Percentiles rank a stretch among this genome's conserved stretches.
These are phyloP conservation scores for Chlorodrepanis virens DNA, from an alignment of 2,113 vertebrate genomes.

Conservation along the genomic window DNA sequence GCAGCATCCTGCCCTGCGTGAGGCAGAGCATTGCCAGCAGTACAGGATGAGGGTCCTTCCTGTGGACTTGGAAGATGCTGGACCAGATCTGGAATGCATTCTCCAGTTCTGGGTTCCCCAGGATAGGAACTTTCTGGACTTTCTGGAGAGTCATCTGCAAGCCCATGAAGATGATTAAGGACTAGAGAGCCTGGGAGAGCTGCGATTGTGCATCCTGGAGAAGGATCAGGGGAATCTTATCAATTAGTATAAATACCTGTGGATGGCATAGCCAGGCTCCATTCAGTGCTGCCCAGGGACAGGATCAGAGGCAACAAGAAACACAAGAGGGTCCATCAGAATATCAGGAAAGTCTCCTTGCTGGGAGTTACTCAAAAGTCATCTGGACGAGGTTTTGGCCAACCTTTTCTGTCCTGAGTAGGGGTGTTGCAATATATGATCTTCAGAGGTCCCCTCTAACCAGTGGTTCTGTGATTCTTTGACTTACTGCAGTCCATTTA, in stretches of 20 bases:
- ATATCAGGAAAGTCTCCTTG: background rate
- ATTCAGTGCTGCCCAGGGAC: background rate
- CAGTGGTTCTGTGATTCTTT: background rate
- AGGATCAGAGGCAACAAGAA: background rate
- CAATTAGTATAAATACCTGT: background rate
- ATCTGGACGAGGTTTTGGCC: background rate
- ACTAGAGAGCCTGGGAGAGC: background rate
- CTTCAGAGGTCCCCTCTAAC: background rate
- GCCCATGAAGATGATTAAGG: background rate
- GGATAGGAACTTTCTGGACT: fast-evolving
- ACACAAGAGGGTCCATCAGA: background rate
- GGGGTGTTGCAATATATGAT: background rate
- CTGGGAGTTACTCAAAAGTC: background rate
- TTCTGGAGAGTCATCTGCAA: background rate
- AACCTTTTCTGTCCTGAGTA: background rate
- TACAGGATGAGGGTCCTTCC: background rate
- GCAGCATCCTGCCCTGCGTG: background rate
- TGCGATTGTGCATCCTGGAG: background rate
- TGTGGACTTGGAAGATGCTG: background rate
- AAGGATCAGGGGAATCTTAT: background rate
- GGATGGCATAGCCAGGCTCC: background rate
- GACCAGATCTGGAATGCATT: background rate
- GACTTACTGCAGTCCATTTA: background rate
- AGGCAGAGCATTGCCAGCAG: background rate
- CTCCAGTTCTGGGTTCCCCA: background rate